phyloP scores from a whole-genome alignment of 2,888 invertebrate genomes.

The Trissoscelio sp. region DNA sequence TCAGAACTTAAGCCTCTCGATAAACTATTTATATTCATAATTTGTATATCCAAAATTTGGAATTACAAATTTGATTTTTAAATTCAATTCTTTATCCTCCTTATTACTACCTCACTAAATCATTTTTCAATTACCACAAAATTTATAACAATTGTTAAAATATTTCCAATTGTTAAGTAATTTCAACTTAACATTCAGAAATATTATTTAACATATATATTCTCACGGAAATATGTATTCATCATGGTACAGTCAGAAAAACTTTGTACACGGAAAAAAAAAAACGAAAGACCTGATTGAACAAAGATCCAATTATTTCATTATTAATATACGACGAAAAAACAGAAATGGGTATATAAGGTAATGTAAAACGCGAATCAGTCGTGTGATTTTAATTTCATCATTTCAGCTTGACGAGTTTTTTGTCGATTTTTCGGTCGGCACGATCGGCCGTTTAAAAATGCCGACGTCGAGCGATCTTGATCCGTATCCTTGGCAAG shows the following conservation, averaged over 20 bases:
- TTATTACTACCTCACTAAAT: no score
- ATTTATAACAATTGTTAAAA: no score
- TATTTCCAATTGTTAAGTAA: no score
- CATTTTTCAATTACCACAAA: no score
- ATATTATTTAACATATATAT: no score
- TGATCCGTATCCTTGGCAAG: conserved; percentile 74
- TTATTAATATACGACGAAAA: not conserved
- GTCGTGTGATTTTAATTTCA: conserved; percentile 30
- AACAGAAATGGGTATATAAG: conserved; percentile 18
- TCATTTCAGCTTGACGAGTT: conserved; percentile 27
- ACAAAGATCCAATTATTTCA: not conserved
- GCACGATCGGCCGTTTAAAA: conserved; percentile 27
- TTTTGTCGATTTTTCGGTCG: conserved; percentile 31
- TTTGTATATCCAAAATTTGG: not conserved
- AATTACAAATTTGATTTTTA: no score
- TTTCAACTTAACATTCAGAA: no score
- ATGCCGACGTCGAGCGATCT: conserved; percentile 45
- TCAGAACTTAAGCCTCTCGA: not conserved
- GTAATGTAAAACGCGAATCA: conserved; percentile 19
- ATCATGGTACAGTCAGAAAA: no score
- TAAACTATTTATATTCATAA: conserved; percentile 4
- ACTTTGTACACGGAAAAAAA: no score
- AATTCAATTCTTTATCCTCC: no score
- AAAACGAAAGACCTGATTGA: not conserved
- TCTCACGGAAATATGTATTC: no score